Base-by-base conservation (phyloP, 2,113 vertebrate species). In the Phodopus roborovskii region DNA sequence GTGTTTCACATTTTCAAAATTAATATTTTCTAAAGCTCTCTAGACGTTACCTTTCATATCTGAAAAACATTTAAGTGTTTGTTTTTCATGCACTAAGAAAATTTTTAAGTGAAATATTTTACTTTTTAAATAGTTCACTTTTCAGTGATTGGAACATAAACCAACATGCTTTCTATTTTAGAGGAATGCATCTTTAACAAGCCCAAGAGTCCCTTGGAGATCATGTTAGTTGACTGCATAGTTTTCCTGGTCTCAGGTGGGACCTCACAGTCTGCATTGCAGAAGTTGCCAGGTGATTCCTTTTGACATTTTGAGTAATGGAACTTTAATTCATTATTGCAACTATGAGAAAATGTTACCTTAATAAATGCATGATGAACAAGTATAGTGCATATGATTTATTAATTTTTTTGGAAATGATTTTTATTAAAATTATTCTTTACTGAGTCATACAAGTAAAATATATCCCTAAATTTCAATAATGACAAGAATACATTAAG, bases 21-120 rank as follows among this genome's bases (percentile, higher is more conserved):
- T 77, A 56, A 64, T 75, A 73, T 53, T 87, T 17, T 89, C 36
- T 68, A 89, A 91, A 36, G 16, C 64, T 53, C 42, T 71, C 30
- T 19, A 81, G 10, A 91, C 45, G 71, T 73, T 82, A n/a, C 42
- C n/a, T 94, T 86, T 94, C 48, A 28, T 90, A 60, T 48, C 79
- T 62, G 64, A 95, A 95, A 22, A n/a, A 62, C 68, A 1, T 90
- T 74, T 58, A n/a, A 75, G 20, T 88, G 45, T 83, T 86, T 92
- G 66, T 92, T 62, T 96, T 75, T 56, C 22, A 83, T 33, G 56
- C 68, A 58, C 33, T 90, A 62, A 77, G 28, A 77, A 87, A 89
- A 88, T 68, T 66, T 88, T 64, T 92, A 92, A 94, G 48, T 66
- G 68, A 88, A 88, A 77, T 30, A 30, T 50, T 92, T 96, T 87